Conservation (phyloP, 2,113 vertebrate genomes). For the Triplophysa siluroides region DNA sequence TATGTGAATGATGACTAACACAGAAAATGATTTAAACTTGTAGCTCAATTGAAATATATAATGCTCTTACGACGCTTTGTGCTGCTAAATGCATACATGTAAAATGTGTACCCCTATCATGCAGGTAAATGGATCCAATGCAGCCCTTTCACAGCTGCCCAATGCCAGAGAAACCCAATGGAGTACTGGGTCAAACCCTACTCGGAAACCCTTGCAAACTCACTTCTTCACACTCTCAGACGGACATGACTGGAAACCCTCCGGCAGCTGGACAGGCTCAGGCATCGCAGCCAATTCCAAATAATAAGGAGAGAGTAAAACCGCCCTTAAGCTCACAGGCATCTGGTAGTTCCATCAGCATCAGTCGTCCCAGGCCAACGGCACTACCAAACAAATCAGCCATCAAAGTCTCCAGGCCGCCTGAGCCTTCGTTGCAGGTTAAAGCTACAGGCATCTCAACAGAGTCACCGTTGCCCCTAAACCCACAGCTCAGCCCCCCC, state of each 20-base stretch:
- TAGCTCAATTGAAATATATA: no score
- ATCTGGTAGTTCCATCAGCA: conserved; percentile 52
- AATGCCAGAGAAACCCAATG: conserved; percentile 54
- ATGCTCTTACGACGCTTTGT: no score
- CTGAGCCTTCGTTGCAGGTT: conserved; percentile 65
- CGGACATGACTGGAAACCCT: conserved; percentile 41
- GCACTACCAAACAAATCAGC: conserved; percentile 63
- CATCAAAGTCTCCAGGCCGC: conserved; percentile 56
- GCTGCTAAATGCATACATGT: no score
- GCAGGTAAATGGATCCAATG: conserved; percentile 70
- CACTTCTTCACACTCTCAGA: conserved; percentile 35
- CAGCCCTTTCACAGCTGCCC: conserved; percentile 56
- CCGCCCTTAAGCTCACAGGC: conserved; percentile 15
- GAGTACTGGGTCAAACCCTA: conserved; percentile 49
- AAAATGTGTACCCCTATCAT: background rate
- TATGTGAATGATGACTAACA: background rate
- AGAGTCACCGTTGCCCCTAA: conserved; percentile 61
- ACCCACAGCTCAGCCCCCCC: conserved; percentile 40
- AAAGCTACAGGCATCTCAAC: conserved; percentile 54
- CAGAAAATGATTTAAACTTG: no score
- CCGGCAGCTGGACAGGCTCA: conserved; percentile 20
- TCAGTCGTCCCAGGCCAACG: conserved; percentile 73
- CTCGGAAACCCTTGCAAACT: conserved; percentile 34
- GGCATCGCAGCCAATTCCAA: background rate
- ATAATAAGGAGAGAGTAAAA: background rate